Percentiles rank a stretch among this genome's conserved stretches.
phyloP scores from a whole-genome alignment of 2,888 invertebrate species.

The Leucophenga maculata region DNA sequence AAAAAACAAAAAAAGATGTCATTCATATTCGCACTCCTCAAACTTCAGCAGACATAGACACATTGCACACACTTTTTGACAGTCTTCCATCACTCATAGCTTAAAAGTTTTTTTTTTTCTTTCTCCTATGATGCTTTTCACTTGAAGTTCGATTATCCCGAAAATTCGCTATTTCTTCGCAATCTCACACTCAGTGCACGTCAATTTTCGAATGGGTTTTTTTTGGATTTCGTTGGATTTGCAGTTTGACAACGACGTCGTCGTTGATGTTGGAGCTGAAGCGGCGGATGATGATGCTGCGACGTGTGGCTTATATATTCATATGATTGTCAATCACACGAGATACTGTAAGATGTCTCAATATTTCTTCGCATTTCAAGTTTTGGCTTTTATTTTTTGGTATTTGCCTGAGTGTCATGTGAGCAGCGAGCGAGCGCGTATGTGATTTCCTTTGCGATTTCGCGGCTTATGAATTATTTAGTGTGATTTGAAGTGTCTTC shows the following conservation, averaged over 20 bases:
- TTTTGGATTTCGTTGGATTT: conserved; percentile 39
- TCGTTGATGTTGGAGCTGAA: conserved; percentile 5
- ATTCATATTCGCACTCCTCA: too few species aligned
- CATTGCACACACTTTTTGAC: too few species aligned
- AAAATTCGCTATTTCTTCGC: conserved; percentile 10
- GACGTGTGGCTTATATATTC: conserved; percentile 49
- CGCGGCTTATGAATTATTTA: conserved; percentile 22
- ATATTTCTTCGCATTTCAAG: not conserved
- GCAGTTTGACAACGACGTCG: conserved; percentile 38
- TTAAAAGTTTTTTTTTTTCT: conserved; percentile 1
- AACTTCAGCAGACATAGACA: too few species aligned
- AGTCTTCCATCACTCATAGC: not conserved
- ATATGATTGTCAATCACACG: conserved; percentile 54
- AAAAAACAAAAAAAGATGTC: too few species aligned
- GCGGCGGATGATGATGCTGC: conserved; percentile 15
- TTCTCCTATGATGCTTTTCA: conserved; percentile 4
- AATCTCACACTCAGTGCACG: conserved; percentile 21
- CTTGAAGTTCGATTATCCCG: conserved; percentile 3
- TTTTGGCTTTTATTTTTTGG: conserved; percentile 10
- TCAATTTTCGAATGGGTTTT: conserved; percentile 14
- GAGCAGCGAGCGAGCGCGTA: not conserved
- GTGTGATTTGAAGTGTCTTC: not conserved
- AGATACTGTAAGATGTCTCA: conserved; percentile 6
- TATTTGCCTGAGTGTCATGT: not conserved
- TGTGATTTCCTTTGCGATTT: conserved; percentile 16